These are phyloP conservation scores for Drosophila macrospina DNA, from an alignment of 2,888 invertebrate genomes.

Conservation along the genomic window DNA sequence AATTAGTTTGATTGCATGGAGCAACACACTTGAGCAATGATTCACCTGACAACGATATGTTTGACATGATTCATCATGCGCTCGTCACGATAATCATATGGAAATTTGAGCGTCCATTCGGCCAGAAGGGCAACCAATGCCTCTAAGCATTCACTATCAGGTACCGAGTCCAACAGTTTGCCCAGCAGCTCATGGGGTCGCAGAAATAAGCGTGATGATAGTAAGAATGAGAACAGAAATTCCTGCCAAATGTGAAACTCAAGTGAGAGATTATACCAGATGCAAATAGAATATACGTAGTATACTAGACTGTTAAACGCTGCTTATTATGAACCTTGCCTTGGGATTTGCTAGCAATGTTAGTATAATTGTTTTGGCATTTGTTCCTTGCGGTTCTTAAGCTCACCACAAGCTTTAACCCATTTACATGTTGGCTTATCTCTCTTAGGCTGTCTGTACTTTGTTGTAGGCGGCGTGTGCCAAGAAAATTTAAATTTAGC, in stretches of 20 bases:
- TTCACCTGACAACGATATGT: slow-evolving; percentile 85
- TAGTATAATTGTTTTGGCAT: slow-evolving; percentile 77
- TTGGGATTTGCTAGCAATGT: slow-evolving; percentile 52
- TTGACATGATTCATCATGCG: slow-evolving; percentile 85
- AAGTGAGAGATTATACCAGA: neutral
- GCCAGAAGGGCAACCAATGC: slow-evolving; percentile 84
- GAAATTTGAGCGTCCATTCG: slow-evolving; percentile 85
- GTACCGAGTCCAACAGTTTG: slow-evolving; percentile 84
- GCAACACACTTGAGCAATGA: neutral
- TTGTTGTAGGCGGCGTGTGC: neutral
- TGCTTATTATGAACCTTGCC: neutral
- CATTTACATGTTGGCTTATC: neutral
- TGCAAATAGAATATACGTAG: neutral
- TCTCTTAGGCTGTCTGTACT: neutral
- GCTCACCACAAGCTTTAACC: neutral
- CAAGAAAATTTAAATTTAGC: slow-evolving; percentile 13
- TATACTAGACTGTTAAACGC: neutral
- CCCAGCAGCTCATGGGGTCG: slow-evolving; percentile 85
- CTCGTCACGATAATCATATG: slow-evolving; percentile 85
- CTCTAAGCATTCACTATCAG: slow-evolving; percentile 84
- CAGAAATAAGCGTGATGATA: slow-evolving; percentile 85
- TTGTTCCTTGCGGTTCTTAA: slow-evolving; percentile 31
- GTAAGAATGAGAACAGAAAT: slow-evolving; percentile 85
- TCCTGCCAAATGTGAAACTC: slow-evolving; percentile 68
- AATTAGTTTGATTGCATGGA: neutral